Percentiles rank a stretch among this genome's conserved stretches.
Evolutionary conservation across 2,113 vertebrate species (phyloP).

Genomic region (Mystacornis crossleyi): DNA sequence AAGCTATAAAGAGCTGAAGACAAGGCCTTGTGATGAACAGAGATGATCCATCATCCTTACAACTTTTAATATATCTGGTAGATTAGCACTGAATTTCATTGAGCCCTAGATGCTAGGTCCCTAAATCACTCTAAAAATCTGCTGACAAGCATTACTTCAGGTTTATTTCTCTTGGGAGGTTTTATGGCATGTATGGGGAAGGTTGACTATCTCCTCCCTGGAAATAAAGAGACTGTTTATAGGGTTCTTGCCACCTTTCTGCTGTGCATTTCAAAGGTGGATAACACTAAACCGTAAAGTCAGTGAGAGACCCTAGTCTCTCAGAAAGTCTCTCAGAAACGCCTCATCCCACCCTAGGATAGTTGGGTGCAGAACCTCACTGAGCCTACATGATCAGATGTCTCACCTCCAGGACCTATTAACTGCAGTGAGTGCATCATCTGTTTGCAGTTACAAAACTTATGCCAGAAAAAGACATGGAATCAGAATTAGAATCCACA

Average conservation of each 20-base stretch:
- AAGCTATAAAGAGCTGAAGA: neutral
- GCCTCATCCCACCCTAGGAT: neutral
- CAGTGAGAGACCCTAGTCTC: neutral
- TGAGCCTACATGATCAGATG: neutral
- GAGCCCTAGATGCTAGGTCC: neutral
- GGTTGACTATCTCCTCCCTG: neutral
- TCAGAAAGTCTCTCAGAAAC: neutral
- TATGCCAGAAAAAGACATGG: neutral
- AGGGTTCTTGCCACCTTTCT: neutral
- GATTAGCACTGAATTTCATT: neutral
- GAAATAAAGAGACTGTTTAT: neutral
- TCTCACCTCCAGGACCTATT: neutral
- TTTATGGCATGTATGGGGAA: neutral
- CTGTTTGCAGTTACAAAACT: neutral
- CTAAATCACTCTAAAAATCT: neutral
- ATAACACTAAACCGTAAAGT: neutral
- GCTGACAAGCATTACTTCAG: neutral
- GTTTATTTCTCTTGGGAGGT: neutral
- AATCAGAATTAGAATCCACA: neutral
- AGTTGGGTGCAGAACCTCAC: neutral
- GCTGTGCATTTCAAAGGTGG: neutral
- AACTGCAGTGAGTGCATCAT: neutral
- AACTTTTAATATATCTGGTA: neutral
- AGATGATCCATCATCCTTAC: neutral
- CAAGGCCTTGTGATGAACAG: neutral